Evolutionary conservation across 1,140 invertebrate genomes (phyloP).

Genomic region (Hetaerina americana): DNA sequence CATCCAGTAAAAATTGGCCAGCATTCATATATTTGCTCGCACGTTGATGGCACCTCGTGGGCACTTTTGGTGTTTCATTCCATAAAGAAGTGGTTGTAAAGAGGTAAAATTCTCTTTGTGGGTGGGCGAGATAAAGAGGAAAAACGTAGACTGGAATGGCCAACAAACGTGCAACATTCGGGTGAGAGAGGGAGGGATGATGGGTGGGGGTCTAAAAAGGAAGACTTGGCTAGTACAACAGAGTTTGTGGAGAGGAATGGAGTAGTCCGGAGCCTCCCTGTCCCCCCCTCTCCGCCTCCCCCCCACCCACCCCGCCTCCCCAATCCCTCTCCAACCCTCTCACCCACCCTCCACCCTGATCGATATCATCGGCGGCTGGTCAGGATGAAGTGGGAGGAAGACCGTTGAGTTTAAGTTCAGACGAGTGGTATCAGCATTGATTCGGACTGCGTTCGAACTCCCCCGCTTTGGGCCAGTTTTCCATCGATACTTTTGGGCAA

Average conservation of each 20-base stretch:
- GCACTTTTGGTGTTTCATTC: no score
- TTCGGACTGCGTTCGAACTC: neutral
- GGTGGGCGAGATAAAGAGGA: no score
- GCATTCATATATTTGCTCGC: no score
- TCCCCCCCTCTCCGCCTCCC: neutral
- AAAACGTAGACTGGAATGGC: neutral
- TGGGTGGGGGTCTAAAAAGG: neutral
- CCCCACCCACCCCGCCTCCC: neutral
- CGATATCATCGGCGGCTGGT: neutral
- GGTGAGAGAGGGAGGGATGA: neutral
- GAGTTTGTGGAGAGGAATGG: neutral
- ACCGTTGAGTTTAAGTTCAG: neutral
- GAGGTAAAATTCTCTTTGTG: no score
- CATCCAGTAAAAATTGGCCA: no score
- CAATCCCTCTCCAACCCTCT: neutral
- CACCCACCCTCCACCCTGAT: neutral
- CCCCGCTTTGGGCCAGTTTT: neutral
- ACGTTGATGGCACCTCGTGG: no score
- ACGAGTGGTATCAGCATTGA: neutral
- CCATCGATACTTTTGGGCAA: neutral
- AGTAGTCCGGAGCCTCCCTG: neutral
- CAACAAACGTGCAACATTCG: neutral
- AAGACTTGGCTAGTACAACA: neutral
- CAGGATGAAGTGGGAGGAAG: neutral
- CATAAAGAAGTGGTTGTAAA: no score